These are phyloP conservation scores for Artibeus jamaicensis DNA, from an alignment of 2,797 vertebrate species.

Conservation along the genomic window DNA sequence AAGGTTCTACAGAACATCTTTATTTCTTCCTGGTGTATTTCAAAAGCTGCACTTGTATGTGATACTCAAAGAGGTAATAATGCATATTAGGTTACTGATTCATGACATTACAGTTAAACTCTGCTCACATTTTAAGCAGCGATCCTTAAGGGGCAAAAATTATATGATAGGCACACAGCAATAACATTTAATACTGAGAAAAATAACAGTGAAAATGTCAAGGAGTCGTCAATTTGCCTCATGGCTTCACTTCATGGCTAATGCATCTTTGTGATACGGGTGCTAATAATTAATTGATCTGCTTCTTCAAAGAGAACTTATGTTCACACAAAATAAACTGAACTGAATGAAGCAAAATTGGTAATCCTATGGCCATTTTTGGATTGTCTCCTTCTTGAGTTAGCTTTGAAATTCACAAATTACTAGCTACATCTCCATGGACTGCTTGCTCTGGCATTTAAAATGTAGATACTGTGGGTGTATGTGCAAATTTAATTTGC, in stretches of 20 bases:
- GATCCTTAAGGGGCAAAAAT: not conserved
- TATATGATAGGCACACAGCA: not conserved
- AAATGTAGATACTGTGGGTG: not conserved
- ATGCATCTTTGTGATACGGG: not conserved
- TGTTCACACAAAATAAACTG: not conserved
- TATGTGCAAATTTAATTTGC: constrained; percentile 38
- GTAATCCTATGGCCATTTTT: not conserved
- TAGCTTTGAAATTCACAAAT: constrained; percentile 8
- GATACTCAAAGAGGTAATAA: not conserved
- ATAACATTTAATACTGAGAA: not conserved
- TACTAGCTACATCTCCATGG: not conserved
- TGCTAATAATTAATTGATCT: not conserved
- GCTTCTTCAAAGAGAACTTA: not conserved
- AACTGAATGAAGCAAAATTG: not conserved
- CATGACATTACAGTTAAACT: not conserved
- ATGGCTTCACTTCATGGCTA: not conserved
- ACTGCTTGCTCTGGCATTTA: not conserved
- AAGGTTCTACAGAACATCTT: not conserved
- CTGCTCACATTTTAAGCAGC: not conserved
- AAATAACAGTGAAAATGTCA: not conserved
- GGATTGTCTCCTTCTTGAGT: not conserved
- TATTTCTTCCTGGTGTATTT: not conserved
- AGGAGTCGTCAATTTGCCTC: not conserved
- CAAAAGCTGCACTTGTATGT: not conserved
- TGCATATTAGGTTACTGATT: not conserved